A percentile compares a stretch with the other conserved stretches of the same genome.
Evolutionary conservation across 1,140 invertebrate species (phyloP).

Genomic region (Lucilia cuprina): DNA sequence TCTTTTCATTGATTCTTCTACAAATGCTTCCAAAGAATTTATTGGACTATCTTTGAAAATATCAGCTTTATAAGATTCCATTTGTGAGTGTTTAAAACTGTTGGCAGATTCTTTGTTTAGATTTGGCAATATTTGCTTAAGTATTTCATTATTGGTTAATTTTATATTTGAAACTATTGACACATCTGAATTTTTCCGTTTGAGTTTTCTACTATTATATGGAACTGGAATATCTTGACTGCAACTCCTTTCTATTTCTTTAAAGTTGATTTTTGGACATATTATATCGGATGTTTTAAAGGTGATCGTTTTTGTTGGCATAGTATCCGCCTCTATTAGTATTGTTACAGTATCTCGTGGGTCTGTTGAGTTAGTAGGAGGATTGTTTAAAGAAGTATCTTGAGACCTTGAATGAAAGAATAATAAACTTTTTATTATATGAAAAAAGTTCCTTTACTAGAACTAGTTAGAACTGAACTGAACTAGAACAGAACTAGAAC

Average conservation of each 20-base stretch:
- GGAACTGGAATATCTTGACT: background rate
- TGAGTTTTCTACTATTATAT: background rate
- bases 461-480: too few relatives aligned
- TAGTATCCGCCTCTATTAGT: background rate
- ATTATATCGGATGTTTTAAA: background rate
- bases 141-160: background rate
- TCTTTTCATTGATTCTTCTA: too few relatives aligned
- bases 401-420: too few relatives aligned
- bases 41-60: too few relatives aligned
- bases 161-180: background rate
- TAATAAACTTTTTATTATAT: too few relatives aligned
- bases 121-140: too few relatives aligned
- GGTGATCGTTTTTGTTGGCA: background rate
- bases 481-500: too few relatives aligned
- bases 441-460: too few relatives aligned
- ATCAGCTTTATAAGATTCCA: too few relatives aligned
- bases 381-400: background rate
- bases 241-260: background rate
- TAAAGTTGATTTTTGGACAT: background rate
- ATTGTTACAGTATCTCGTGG: background rate
- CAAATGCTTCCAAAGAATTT: too few relatives aligned
- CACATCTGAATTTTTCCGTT: background rate
- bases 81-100: too few relatives aligned
- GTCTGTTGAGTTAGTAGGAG: background rate
- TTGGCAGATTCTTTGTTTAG: too few relatives aligned